Conservation (phyloP, 2,797 vertebrate species). For the Chromobotia macracanthus region DNA sequence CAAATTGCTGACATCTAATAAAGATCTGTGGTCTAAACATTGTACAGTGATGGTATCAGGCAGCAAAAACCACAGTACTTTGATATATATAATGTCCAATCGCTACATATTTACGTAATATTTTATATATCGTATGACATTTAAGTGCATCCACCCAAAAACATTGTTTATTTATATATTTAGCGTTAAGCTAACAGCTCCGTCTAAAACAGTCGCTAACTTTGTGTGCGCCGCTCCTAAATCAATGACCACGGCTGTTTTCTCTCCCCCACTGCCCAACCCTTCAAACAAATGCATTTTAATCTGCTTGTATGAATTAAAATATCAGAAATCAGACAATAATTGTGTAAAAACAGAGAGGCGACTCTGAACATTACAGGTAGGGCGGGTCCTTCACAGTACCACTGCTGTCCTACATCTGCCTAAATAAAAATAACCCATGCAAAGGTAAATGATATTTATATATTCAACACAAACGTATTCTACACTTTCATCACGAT, state of each 20-base stretch:
- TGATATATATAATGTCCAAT: neutral
- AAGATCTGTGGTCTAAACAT: too few species aligned
- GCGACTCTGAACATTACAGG: too few species aligned
- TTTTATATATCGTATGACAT: too few species aligned
- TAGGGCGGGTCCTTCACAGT: neutral
- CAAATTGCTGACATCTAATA: too few species aligned
- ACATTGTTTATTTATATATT: neutral
- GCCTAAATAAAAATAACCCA: slow-evolving; percentile 8
- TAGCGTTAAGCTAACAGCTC: slow-evolving; percentile 6
- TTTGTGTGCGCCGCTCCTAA: slow-evolving; percentile 95
- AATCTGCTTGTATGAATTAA: neutral
- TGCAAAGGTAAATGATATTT: too few species aligned
- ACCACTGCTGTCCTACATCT: neutral
- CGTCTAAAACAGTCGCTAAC: slow-evolving; percentile 78
- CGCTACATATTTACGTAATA: neutral
- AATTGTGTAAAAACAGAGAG: too few species aligned
- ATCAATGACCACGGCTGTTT: slow-evolving; percentile 94
- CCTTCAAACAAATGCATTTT: slow-evolving; percentile 96
- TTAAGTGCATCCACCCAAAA: too few species aligned
- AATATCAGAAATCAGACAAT: neutral
- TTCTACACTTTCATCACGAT: too few species aligned
- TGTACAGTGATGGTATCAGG: too few species aligned
- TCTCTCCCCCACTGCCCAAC: slow-evolving; percentile 92
- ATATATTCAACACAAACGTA: neutral
- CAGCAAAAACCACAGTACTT: too few species aligned